Evolutionary conservation across 2,113 vertebrate genomes (phyloP).

Genomic region (Emberiza fucata): DNA sequence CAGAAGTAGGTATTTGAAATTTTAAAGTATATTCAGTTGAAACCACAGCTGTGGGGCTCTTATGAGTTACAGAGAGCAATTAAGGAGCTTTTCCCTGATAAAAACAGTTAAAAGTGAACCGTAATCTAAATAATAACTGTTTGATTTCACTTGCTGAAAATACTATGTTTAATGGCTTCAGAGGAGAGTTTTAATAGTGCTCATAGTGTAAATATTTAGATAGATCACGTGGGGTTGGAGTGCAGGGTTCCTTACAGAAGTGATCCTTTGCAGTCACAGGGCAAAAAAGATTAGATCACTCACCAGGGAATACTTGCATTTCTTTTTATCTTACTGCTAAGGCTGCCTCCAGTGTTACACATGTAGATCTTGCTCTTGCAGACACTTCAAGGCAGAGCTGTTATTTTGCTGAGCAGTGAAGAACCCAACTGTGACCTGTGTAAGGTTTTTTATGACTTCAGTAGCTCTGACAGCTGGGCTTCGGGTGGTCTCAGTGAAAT

Average conservation of each 20-base stretch:
- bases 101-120: not conserved
- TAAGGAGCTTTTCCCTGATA: not conserved
- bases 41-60: not conserved
- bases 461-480: not conserved
- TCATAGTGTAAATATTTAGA: constrained; percentile 26
- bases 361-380: not conserved
- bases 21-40: not conserved
- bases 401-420: not conserved
- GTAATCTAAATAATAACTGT: not conserved
- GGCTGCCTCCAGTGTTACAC: not conserved
- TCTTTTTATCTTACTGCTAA: not conserved
- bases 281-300: not conserved
- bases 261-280: not conserved
- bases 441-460: not conserved
- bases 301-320: not conserved
- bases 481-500: not conserved
- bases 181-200: not conserved
- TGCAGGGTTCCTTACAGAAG: not conserved
- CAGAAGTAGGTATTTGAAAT: not conserved
- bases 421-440: not conserved
- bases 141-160: not conserved
- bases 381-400: not conserved
- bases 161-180: not conserved
- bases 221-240: not conserved
- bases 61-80: not conserved